Evolutionary conservation across 2,888 invertebrate genomes (phyloP), one percentile per base, ranked within the genome.

Genomic region (Caenorhabditis sp.): DNA sequence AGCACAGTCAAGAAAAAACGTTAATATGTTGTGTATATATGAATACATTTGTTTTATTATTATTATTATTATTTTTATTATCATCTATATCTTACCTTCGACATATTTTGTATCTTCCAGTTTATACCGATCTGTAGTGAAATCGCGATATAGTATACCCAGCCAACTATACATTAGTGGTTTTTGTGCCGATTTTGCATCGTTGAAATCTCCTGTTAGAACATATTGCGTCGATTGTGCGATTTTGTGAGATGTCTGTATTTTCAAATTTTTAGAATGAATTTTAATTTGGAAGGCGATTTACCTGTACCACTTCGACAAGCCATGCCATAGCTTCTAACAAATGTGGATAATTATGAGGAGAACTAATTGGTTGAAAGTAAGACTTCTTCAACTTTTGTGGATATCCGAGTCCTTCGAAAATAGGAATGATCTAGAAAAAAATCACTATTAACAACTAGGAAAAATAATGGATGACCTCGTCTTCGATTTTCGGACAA

Each of bases 371-470:
- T 21, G 52, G 52, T 23, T 52, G 3, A 12, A 52, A 52, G 4
- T 20, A 52, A 21, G 17, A 4, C 17, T 5, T 52, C 21, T 52
- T 52, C 2, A 52, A 21, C 5, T 10, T n/a, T 17, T 8, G 3
- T 8, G 52, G 52, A 52, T 23, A 52, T 7, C 52, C 52, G 21
- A 52, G 52, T 21, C 52, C 52, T 52, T 52, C n/a, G 52, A 52
- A 21, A 23, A 52, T 52, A 2, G 52, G 52, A 20, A 52, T 52
- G 4, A 52, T 31, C 31, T n/a, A n/a, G n/a, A n/a, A n/a, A n/a
- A n/a, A n/a, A n/a, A n/a, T n/a, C n/a, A n/a, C n/a, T n/a, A n/a
- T n/a, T n/a, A n/a, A n/a, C n/a, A n/a, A n/a, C n/a, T n/a, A n/a
- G n/a, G n/a, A n/a, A n/a, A n/a, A n/a, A n/a, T n/a, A n/a, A n/a